Base-by-base conservation (phyloP, 1,140 invertebrate species). In the Drosophila sturtevanti region DNA sequence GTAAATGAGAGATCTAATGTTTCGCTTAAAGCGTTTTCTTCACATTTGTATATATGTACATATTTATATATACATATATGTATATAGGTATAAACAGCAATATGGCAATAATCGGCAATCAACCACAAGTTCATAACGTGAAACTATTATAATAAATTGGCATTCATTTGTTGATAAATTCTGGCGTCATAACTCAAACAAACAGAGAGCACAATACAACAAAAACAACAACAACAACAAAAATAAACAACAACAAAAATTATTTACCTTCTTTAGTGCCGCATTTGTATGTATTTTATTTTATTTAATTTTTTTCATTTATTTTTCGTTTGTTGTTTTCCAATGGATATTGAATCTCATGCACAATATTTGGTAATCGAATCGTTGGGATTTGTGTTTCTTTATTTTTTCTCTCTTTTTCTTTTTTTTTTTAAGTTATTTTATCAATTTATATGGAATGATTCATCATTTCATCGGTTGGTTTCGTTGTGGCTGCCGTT, bases 371-470 rank as follows among this genome's bases (percentile, higher is more conserved):
- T 14, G 27, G n/a, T 56, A 67, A 56, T 55, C 63, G 65, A 56
- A 27, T 41, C 44, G 52, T 34, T 11, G 51, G 41, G 41, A 48
- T 48, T 48, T 48, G 14, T 48, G 12, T 48, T 10, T 35, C 11
- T 35, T 12, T 10, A 12, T 12, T 14, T 9, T 31, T 35, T 18
- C 67, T 72, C 63, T 65, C 52, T 73, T 60, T 64, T 63, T 41
- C 37, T 24, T 34, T 37, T 56, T 63, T 37, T 56, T 66, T 41
- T 58, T 38, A 37, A 60, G 52, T 60, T 56, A 63, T 55, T 80
- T 84, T 84, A 85, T 84, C 77, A 85, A 56, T 69, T 73, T 44
- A 58, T 72, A 27, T 62, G 37, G 38, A 63, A 70, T 84, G 81
- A 84, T 63, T 84, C 81, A 84, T 55, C 14, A 60, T 54, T 61